Conservation (phyloP, 2,888 invertebrate genomes). For the Euspilapteryx auroguttella region DNA sequence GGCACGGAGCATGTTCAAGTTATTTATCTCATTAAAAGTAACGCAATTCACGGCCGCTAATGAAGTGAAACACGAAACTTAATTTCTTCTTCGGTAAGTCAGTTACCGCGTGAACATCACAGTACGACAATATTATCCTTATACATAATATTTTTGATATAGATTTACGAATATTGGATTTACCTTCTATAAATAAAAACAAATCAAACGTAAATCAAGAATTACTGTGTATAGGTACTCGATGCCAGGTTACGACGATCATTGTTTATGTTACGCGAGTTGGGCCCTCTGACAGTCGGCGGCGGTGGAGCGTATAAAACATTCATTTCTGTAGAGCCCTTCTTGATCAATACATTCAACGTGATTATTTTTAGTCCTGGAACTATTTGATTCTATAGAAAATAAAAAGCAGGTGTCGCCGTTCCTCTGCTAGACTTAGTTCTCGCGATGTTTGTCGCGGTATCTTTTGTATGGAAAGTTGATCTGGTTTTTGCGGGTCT, state of each 20-base stretch:
- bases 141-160: conserved; percentile 14
- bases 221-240: conserved; percentile 10
- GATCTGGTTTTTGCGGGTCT: conserved; percentile 30
- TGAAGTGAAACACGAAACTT: conserved; percentile 23
- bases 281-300: too few relatives aligned
- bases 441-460: background rate
- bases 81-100: conserved; percentile 23
- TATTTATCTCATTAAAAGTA: conserved; percentile 22
- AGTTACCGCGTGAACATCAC: conserved; percentile 10
- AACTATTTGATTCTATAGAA: too few relatives aligned
- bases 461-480: conserved; percentile 22
- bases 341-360: too few relatives aligned
- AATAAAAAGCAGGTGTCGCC: background rate
- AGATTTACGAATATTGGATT: conserved; percentile 17
- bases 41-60: conserved; percentile 20
- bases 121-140: conserved; percentile 21
- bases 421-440: too few relatives aligned
- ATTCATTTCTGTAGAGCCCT: too few relatives aligned
- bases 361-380: too few relatives aligned
- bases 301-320: too few relatives aligned
- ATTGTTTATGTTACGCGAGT: conserved; percentile 5
- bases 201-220: conserved; percentile 14
- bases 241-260: conserved; percentile 3
- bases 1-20: too few relatives aligned
- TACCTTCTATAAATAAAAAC: conserved; percentile 17